A percentile compares a stretch with the other conserved stretches of the same genome.
phyloP scores from a whole-genome alignment of 2,113 vertebrate genomes.

The Epinephelus moara region DNA sequence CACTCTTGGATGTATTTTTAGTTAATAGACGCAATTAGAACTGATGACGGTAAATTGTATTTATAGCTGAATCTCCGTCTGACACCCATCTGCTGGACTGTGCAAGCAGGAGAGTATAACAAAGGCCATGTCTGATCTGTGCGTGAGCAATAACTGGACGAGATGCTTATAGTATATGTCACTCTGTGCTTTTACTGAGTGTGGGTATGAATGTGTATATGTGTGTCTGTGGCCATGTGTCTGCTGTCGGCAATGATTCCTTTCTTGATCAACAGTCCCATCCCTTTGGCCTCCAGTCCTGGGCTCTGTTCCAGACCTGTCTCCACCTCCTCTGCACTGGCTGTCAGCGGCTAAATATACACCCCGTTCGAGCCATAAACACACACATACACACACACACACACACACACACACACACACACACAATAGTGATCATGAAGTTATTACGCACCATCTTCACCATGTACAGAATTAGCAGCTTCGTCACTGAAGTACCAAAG shows the following conservation, averaged over 20 bases:
- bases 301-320: conserved; percentile 77
- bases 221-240: conserved; percentile 53
- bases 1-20: conserved; percentile 1
- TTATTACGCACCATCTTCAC: conserved; percentile 18
- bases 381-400: conserved; percentile 32
- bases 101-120: conserved; percentile 6
- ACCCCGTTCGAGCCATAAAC: conserved; percentile 38
- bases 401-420: conserved; percentile 28
- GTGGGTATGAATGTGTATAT: conserved; percentile 10
- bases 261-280: conserved; percentile 56
- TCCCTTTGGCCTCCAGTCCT: conserved; percentile 69
- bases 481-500: background rate
- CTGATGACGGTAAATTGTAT: background rate
- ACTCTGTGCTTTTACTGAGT: conserved; percentile 21
- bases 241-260: conserved; percentile 55
- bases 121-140: conserved; percentile 6
- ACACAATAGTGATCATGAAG: conserved; percentile 32
- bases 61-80: conserved; percentile 11
- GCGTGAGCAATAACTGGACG: conserved; percentile 4
- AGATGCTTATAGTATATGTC: conserved; percentile 25
- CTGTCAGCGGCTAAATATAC: conserved; percentile 82
- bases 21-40: background rate
- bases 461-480: conserved; percentile 22
- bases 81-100: conserved; percentile 34
- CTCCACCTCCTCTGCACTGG: conserved; percentile 77